Base-by-base conservation (phyloP, 2,797 vertebrate species). In the Numenius phaeopus region DNA sequence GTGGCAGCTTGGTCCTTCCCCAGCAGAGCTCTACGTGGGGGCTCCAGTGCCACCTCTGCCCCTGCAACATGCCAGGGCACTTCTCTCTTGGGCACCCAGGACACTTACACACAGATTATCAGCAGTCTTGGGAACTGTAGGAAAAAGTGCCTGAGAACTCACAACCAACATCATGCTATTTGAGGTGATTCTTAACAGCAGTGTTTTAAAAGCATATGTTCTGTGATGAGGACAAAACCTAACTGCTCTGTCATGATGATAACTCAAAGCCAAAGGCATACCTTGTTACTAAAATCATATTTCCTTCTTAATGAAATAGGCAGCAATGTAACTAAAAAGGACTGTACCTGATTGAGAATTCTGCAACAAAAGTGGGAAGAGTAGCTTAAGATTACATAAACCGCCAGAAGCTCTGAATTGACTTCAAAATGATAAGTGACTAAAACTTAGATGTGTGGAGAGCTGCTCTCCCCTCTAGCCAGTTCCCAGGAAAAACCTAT, bases 401-500 rank as follows among this genome's bases (percentile, higher is more conserved):
- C 42, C 24, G 92, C 92, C 96, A 94, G 92, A 47, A 95, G 92
- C 72, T 86, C 82, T 90, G 89, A 92, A 88, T 9, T 92, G 83
- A 94, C 92, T 97, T 94, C 90, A 91, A 69, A 96, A 94, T 92
- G 89, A 47, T 78, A 96, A 96, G 93, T 90, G 90, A 92, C 88
- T 95, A 90, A 92, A 97, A 96, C 83, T 79, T 70, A 64, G 52
- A 86, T 92, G 70, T 66, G 85, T 70, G 52, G 70, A 93, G 77
- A 89, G 93, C 59, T 84, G 83, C 49, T 85, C 52, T 97, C 8
- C 80, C 85, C 66, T 89, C 77, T 67, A 94, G 82, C 76, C 4
- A 94, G 72, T 75, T 96, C 86, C 78, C 82, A 89, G 81, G 90
- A 92, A 96, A 91, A 90, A 69, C 5, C 82, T 91, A 54, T 89